Base-by-base conservation (phyloP, 2,113 vertebrate genomes). In the Cynopterus brachyotis region DNA sequence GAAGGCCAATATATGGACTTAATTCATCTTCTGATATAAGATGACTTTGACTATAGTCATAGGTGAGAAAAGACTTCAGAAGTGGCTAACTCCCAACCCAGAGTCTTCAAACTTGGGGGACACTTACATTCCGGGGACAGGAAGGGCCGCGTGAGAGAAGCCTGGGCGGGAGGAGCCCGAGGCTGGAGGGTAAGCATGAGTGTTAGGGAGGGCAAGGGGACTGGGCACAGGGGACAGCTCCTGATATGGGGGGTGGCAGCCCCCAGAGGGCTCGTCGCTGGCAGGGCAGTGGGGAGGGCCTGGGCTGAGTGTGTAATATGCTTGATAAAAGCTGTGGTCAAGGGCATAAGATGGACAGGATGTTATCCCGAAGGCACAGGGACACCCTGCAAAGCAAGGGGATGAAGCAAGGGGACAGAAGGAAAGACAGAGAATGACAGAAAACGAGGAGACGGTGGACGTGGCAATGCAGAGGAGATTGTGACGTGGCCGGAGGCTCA, bases 1-100 rank as follows among this genome's bases (percentile, higher is more conserved):
- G 70, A 64, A 90, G 88, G 40, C 28, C 76, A 88, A 70, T 28
- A 37, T 45, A 83, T 2, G 88, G 60, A 83, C 82, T 75, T 50
- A 32, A 62, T 50, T 69, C 16, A n/a, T 32, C 64, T 69, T 83
- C 57, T 72, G 55, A 53, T 32, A 2, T 1, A 91, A 82, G 60
- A 72, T 32, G 75, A 45, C 50, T 26, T 87, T 80, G 70, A 84
- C 24, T 55, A 89, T 0, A 87, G 73, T 64, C 66, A 76, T 1
- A 79, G 76, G 53, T 45, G 42, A 94, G 87, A 86, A 89, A 81
- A 42, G 32, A 84, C 42, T 75, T 62, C 13, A 50, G 83, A 96
- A 79, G 5, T 55, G 42, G 30, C 37, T 75, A 55, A 66, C 55
- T 75, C 79, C 82, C 26, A 57, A 62, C 9, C n/a, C 42, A 5